Evolutionary conservation across 2,113 vertebrate genomes (phyloP).

Genomic region (Silurus meridionalis): DNA sequence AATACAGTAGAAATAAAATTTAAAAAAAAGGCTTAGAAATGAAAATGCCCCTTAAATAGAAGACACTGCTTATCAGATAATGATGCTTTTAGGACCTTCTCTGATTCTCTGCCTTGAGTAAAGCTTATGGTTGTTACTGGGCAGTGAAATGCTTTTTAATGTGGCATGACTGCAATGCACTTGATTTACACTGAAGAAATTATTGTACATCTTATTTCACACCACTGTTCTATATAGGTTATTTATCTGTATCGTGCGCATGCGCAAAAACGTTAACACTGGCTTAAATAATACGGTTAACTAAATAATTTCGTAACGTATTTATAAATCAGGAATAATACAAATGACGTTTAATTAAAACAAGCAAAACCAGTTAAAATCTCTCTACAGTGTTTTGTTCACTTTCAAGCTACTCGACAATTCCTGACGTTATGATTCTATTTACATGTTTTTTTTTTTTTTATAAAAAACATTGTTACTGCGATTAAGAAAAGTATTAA

Average conservation of each 20-base stretch:
- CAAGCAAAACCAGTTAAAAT: background rate
- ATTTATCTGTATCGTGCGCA: background rate
- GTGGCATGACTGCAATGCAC: no score
- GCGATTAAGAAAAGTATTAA: background rate
- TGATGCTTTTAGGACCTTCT: no score
- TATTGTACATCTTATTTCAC: no score
- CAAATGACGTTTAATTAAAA: background rate
- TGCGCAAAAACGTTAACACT: background rate
- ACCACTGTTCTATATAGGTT: no score
- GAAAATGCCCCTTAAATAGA: no score
- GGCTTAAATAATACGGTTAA: background rate
- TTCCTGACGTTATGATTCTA: background rate
- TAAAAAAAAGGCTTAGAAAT: no score
- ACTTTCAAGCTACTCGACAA: background rate
- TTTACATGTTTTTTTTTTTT: background rate
- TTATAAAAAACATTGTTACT: background rate
- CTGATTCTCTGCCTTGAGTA: no score
- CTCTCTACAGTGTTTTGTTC: background rate
- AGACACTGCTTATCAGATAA: no score
- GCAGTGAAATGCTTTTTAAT: background rate
- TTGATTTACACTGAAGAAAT: background rate
- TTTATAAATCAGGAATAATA: background rate
- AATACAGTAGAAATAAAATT: no score
- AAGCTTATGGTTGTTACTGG: background rate
- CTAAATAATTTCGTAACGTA: background rate